Percentiles rank a stretch among this genome's conserved stretches.
phyloP scores from a whole-genome alignment of 2,888 invertebrate species.

The Nebria brevicollis region DNA sequence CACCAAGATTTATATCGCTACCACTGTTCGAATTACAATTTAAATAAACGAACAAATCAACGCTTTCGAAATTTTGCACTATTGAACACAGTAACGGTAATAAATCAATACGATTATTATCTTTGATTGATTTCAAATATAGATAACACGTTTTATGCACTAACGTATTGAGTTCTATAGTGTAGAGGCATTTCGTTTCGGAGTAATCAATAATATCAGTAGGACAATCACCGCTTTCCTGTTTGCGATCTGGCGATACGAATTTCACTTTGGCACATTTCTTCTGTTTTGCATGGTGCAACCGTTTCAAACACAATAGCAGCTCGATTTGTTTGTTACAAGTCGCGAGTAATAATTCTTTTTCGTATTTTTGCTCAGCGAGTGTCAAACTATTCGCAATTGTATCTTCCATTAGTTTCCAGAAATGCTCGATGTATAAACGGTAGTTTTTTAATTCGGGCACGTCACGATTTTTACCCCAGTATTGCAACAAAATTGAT shows the following conservation, averaged over 20 bases:
- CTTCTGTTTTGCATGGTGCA: slow-evolving; percentile 60
- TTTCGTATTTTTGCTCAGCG: slow-evolving; percentile 51
- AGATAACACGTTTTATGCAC: slow-evolving; percentile 64
- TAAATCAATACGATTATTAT: slow-evolving; percentile 63
- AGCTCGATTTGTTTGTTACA: slow-evolving; percentile 64
- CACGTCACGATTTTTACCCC: slow-evolving; percentile 64
- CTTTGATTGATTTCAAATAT: slow-evolving; percentile 68
- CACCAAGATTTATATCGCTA: slow-evolving; percentile 50
- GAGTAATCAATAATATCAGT: slow-evolving; percentile 39
- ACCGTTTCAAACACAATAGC: slow-evolving; percentile 61
- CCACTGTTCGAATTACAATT: slow-evolving; percentile 56
- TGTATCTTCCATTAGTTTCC: slow-evolving; percentile 58
- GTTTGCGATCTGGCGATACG: slow-evolving; percentile 55
- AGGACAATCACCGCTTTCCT: slow-evolving; percentile 51
- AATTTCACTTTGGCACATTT: slow-evolving; percentile 68
- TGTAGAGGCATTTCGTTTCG: slow-evolving; percentile 59
- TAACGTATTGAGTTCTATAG: slow-evolving; percentile 62
- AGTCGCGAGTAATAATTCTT: slow-evolving; percentile 50
- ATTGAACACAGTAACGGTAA: slow-evolving; percentile 67
- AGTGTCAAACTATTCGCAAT: slow-evolving; percentile 56
- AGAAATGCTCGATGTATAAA: slow-evolving; percentile 60
- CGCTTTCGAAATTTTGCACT: slow-evolving; percentile 68
- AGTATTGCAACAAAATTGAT: slow-evolving; percentile 67
- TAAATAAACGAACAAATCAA: slow-evolving; percentile 64
- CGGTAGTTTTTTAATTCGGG: slow-evolving; percentile 57